Conservation (phyloP, 1,140 invertebrate genomes). For the Caenorhabditis briggsae region DNA sequence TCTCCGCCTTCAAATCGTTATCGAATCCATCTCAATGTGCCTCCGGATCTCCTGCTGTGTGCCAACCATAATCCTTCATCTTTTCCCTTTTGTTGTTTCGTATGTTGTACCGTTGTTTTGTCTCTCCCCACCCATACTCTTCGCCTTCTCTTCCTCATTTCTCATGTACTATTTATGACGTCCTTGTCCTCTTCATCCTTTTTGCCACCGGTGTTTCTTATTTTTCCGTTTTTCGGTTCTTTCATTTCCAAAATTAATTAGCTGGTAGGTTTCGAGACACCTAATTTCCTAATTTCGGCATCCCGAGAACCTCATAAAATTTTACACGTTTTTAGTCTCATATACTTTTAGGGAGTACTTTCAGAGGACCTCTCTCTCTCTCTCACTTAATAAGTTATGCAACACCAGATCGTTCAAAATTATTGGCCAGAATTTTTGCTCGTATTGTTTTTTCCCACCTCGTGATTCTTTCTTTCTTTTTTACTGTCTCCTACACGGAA, state of each 20-base stretch:
- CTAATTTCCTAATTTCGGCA: too few species aligned
- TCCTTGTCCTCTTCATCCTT: background rate
- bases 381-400: too few species aligned
- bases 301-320: too few species aligned
- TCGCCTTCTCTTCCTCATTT: background rate
- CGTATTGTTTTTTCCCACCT: conserved; percentile 7
- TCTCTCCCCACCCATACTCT: background rate
- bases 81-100: conserved; percentile 25
- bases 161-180: conserved; percentile 53
- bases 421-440: background rate
- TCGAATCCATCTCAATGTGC: conserved; percentile 20
- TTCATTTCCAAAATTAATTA: conserved; percentile 27
- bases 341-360: too few species aligned
- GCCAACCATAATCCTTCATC: conserved; percentile 33
- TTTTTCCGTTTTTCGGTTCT: background rate
- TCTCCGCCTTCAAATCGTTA: conserved; percentile 24
- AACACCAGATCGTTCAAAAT: too few species aligned
- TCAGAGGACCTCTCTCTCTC: too few species aligned
- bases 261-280: too few species aligned
- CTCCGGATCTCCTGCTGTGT: conserved; percentile 48
- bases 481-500: conserved; percentile 13
- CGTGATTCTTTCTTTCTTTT: conserved; percentile 21
- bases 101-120: conserved; percentile 43
- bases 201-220: background rate
- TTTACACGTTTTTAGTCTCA: too few species aligned